Percentiles rank a stretch among this genome's conserved stretches.
phyloP scores from a whole-genome alignment of 1,140 invertebrate species.

The Pseudomyrmex dendroicus region DNA sequence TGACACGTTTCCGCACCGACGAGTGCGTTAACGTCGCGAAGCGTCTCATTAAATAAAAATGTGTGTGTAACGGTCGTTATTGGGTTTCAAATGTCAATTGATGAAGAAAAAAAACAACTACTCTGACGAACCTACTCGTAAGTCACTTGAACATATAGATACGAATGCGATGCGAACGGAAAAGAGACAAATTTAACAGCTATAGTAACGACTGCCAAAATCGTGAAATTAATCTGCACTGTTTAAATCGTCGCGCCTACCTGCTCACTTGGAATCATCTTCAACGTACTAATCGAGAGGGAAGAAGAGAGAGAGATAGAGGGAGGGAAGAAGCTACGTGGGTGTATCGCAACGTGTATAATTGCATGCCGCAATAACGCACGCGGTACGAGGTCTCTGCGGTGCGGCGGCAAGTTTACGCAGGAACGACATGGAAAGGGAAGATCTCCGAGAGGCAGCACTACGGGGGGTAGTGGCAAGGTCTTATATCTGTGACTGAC shows the following conservation, averaged over 20 bases:
- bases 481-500: not conserved
- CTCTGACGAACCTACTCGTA: not conserved
- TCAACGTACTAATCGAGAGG: not conserved
- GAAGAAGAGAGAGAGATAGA: no score
- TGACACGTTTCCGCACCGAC: not conserved
- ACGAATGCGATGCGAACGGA: not conserved
- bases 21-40: not conserved
- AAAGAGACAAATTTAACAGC: not conserved
- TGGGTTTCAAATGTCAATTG: not conserved
- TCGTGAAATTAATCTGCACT: conserved; percentile 33
- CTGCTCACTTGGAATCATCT: conserved; percentile 21
- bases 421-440: not conserved
- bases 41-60: conserved; percentile 5
- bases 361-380: conserved; percentile 68
- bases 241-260: conserved; percentile 8
- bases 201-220: not conserved
- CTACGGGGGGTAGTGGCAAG: not conserved
- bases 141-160: no score
- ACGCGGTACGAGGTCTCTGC: conserved; percentile 22
- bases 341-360: conserved; percentile 8
- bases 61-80: not conserved
- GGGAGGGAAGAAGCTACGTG: not conserved
- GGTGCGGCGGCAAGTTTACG: conserved; percentile 56
- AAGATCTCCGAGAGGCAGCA: not conserved
- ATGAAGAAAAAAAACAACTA: not conserved